phyloP scores from a whole-genome alignment of 2,797 vertebrate genomes.

The Garrulus glandarius region DNA sequence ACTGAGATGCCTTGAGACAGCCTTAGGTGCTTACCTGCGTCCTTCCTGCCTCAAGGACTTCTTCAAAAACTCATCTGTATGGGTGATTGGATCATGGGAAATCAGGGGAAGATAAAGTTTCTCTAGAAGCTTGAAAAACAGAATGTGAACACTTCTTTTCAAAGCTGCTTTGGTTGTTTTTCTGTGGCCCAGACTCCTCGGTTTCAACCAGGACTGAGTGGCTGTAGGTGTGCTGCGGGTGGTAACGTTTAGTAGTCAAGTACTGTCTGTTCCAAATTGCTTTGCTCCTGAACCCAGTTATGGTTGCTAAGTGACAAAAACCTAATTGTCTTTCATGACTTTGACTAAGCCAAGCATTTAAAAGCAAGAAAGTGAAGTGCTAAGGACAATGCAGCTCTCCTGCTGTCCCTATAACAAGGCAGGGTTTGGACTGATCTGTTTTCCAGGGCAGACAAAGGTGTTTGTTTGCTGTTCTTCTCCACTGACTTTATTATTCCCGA shows the following conservation, averaged over 20 bases:
- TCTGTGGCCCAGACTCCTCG: background rate
- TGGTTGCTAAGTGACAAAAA: constrained; percentile 42
- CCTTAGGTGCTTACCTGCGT: background rate
- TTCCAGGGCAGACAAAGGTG: background rate
- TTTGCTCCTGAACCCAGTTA: background rate
- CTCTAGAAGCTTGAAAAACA: background rate
- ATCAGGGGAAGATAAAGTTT: background rate
- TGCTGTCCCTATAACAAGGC: background rate
- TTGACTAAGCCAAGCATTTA: constrained; percentile 10
- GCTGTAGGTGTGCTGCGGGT: background rate
- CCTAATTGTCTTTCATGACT: constrained; percentile 19
- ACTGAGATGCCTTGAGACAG: background rate
- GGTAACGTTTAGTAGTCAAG: background rate
- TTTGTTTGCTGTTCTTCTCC: constrained; percentile 16
- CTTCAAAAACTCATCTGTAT: background rate
- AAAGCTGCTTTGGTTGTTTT: background rate
- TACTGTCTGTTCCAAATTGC: background rate
- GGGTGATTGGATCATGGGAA: background rate
- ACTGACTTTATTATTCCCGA: background rate
- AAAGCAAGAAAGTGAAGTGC: background rate
- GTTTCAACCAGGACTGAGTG: background rate
- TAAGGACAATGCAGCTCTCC: background rate
- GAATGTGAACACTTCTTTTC: background rate
- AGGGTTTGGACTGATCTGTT: background rate
- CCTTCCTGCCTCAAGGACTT: background rate